These are phyloP conservation scores for Tachystola acroxantha DNA, from an alignment of 2,888 invertebrate species.

Conservation along the genomic window DNA sequence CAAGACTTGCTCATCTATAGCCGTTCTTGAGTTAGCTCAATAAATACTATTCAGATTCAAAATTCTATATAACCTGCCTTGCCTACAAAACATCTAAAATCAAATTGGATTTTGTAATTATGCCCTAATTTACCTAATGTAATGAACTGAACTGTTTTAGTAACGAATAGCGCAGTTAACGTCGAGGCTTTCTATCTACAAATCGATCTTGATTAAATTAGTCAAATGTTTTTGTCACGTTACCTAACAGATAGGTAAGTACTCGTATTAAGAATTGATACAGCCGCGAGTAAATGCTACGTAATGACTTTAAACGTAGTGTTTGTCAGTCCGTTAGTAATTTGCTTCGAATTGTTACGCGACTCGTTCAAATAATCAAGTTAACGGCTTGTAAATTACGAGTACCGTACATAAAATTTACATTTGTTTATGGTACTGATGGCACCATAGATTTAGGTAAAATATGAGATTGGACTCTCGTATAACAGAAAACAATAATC, in stretches of 20 bases:
- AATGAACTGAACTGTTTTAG: background rate
- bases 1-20: no score
- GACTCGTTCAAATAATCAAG: conserved; percentile 16
- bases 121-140: conserved; percentile 5
- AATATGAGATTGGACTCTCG: no score
- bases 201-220: conserved; percentile 7
- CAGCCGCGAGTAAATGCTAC: conserved; percentile 11
- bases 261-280: conserved; percentile 6
- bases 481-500: no score
- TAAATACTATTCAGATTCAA: no score
- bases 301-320: conserved; percentile 18
- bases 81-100: no score
- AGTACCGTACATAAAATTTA: conserved; percentile 9
- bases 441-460: no score
- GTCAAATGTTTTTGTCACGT: background rate
- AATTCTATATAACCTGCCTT: no score
- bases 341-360: conserved; percentile 13
- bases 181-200: conserved; percentile 3
- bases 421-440: conserved; percentile 3
- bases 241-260: background rate
- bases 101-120: background rate
- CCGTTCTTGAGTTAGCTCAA: no score
- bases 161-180: conserved; percentile 2
- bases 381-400: conserved; percentile 9
- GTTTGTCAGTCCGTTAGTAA: conserved; percentile 14